A percentile compares a stretch with the other conserved stretches of the same genome.
phyloP scores from a whole-genome alignment of 2,113 vertebrate species.

The Eudyptes chrysolophus region DNA sequence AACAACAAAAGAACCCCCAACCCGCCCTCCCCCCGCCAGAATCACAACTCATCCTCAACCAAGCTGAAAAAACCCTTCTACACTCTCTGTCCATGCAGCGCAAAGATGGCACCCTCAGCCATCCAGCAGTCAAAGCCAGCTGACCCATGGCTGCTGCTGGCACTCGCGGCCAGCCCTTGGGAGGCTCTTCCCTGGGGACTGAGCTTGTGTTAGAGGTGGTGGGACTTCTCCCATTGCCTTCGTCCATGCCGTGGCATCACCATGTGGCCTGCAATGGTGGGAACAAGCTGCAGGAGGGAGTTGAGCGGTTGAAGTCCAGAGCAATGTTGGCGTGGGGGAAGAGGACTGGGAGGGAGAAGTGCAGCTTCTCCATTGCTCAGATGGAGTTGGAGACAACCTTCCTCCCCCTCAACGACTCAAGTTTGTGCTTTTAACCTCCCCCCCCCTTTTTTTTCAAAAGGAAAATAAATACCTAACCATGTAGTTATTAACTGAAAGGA shows the following conservation, averaged over 20 bases:
- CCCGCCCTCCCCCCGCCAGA: too few species aligned
- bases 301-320: not conserved
- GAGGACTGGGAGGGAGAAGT: not conserved
- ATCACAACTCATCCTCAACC: not conserved
- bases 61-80: not conserved
- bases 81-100: accelerated
- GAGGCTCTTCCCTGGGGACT: not conserved
- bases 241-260: not conserved
- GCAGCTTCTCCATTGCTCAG: not conserved
- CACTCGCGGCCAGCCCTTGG: not conserved
- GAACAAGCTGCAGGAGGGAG: not conserved
- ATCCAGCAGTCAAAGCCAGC: not conserved
- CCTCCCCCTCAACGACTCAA: not conserved
- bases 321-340: accelerated
- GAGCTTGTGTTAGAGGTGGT: not conserved
- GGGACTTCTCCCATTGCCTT: not conserved
- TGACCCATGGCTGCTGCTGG: not conserved
- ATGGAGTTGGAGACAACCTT: not conserved
- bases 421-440: not conserved
- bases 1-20: not conserved
- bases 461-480: not conserved
- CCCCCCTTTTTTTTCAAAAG: not conserved
- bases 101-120: not conserved
- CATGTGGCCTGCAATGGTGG: accelerated
- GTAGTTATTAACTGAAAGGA: not conserved